Base-by-base conservation (phyloP, 2,888 invertebrate genomes). In the Cheilosia vernalis region DNA sequence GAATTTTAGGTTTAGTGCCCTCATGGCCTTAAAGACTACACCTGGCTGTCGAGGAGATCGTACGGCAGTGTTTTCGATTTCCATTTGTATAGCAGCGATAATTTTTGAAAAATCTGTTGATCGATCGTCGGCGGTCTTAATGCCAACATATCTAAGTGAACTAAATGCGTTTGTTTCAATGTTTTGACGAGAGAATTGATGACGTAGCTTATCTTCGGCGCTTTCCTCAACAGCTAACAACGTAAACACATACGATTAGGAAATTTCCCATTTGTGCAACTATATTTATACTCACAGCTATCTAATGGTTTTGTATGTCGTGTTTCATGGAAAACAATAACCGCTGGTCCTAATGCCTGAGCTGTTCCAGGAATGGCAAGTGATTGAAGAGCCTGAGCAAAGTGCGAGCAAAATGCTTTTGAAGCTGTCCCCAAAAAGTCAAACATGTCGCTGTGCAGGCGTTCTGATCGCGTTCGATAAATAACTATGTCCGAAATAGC, bases 281-380 rank as follows among this genome's bases (percentile, higher is more conserved):
- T 15, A 9, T 9, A 19, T 58, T 47, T 24, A 84, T 87, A 90
- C 92, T 90, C 90, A 94, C 94, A 93, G 87, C 93, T 93, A 86
- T 93, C 92, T 70, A 96, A 91, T 9, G 95, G 94, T 88, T 94
- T 94, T 15, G 96, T 96, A 89, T 96, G 94, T 63, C 93, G 93
- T 1, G 96, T 96, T 91, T 97, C 96, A 90, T 97, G 97, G 91
- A 96, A 96, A 86, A 97, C 94, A 74, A 96, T 93, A 33, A 96
- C 94, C 87, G 95, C 94, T 47, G 97, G 97, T 21, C 96, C 96
- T 76, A 95, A 91, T 27, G 94, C 93, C 73, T 94, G 94, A 24
- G 90, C 89, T 58, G 90, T 90, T 64, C 90, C 90, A 55, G 89
- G 89, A 73, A 90, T 89, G 42, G 89, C 89, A 44, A 89, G 78